These are phyloP conservation scores for Trichogramma pretiosum DNA, from an alignment of 1,140 invertebrate species.

Conservation along the genomic window DNA sequence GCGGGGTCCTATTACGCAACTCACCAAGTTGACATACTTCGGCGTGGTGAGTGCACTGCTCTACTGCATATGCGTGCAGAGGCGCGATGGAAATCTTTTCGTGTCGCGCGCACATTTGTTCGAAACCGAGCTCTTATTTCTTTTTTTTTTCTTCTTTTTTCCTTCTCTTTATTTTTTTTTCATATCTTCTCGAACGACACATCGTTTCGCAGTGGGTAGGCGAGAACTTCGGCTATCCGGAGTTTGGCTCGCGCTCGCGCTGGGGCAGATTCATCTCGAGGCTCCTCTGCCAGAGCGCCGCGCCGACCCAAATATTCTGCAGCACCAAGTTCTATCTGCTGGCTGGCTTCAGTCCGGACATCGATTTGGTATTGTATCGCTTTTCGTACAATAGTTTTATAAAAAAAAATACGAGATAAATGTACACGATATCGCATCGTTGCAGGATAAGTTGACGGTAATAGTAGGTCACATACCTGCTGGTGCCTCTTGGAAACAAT, in stretches of 20 bases:
- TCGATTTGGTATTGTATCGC: conserved; percentile 13
- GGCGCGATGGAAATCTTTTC: not conserved
- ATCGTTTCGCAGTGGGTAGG: conserved; percentile 33
- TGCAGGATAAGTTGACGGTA: conserved; percentile 57
- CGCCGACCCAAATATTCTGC: conserved; percentile 46
- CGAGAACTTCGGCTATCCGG: conserved; percentile 36
- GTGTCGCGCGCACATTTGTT: not conserved
- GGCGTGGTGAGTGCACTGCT: conserved; percentile 33
- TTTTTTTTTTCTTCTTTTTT: conserved; percentile 10
- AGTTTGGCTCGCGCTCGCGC: conserved; percentile 28
- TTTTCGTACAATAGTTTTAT: not conserved
- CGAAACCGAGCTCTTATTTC: not conserved
- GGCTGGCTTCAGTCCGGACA: conserved; percentile 43
- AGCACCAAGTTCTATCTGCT: conserved; percentile 52
- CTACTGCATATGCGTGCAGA: too few species aligned
- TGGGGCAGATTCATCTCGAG: conserved; percentile 32
- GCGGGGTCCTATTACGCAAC: conserved; percentile 34
- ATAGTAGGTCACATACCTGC: conserved; percentile 68
- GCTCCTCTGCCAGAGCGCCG: conserved; percentile 45
- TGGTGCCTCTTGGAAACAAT: conserved; percentile 66
- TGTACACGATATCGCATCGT: not conserved
- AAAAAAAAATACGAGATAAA: not conserved
- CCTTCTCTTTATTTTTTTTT: not conserved
- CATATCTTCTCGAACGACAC: not conserved
- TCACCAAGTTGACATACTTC: conserved; percentile 36